phyloP scores from a whole-genome alignment of 2,797 vertebrate genomes.

The Schizothorax lantsangensis region DNA sequence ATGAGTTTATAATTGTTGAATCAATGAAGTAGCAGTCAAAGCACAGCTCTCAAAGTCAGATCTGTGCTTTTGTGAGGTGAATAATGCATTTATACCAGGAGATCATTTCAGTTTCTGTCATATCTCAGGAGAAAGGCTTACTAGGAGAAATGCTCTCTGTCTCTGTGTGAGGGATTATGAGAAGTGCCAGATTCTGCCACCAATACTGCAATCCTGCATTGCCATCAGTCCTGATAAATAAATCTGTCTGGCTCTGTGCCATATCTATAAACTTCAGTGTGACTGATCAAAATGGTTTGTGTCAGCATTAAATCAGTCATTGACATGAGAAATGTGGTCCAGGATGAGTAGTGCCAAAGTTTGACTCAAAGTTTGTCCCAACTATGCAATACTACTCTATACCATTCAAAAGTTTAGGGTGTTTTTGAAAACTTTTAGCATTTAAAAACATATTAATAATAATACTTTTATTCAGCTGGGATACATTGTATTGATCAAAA shows the following conservation, averaged over 20 bases:
- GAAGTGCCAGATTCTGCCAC: conserved; percentile 63
- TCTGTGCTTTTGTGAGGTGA: background rate
- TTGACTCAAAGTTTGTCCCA: background rate
- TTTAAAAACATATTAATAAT: background rate
- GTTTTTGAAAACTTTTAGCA: background rate
- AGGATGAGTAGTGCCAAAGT: background rate
- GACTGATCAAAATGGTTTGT: conserved; percentile 29
- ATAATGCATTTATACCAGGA: background rate
- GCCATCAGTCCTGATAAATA: conserved; percentile 66
- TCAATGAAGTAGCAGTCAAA: conserved; percentile 1
- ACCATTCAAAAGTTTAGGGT: background rate
- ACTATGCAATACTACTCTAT: background rate
- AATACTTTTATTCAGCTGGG: background rate
- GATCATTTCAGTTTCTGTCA: background rate
- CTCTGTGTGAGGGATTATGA: conserved; percentile 69
- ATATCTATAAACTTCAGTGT: conserved; percentile 24
- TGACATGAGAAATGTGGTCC: background rate
- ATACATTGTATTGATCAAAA: background rate
- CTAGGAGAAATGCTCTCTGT: conserved; percentile 42
- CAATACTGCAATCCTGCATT: conserved; percentile 73
- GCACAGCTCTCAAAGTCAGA: background rate
- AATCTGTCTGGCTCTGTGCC: conserved; percentile 41
- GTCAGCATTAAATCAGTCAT: conserved; percentile 14
- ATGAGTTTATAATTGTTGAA: conserved; percentile 37
- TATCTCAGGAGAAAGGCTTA: background rate